Conservation (phyloP, 2,888 invertebrate species). For the Osmoderma eremita region DNA sequence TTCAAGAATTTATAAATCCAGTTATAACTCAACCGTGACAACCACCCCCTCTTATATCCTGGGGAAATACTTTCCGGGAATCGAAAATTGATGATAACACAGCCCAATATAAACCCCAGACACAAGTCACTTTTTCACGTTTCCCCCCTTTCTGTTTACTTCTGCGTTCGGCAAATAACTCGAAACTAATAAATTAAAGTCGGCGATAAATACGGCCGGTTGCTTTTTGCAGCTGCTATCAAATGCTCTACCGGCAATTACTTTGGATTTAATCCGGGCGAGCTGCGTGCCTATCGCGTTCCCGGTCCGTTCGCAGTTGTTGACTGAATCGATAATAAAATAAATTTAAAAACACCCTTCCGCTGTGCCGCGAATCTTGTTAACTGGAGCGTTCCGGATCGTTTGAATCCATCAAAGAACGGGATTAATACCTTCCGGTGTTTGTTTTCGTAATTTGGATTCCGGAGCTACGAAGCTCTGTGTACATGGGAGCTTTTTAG, state of each 20-base stretch:
- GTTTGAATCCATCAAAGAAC: slow-evolving; percentile 17
- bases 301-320: slow-evolving; percentile 11
- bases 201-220: slow-evolving; percentile 9
- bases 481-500: neutral
- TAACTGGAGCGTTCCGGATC: neutral
- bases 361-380: neutral
- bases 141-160: neutral
- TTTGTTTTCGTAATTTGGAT: slow-evolving; percentile 24
- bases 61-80: too few species aligned
- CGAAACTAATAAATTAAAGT: slow-evolving; percentile 19
- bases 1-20: too few species aligned
- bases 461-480: neutral
- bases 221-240: slow-evolving; percentile 17
- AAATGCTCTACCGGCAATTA: slow-evolving; percentile 15
- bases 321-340: slow-evolving; percentile 22
- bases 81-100: slow-evolving; percentile 22
- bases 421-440: slow-evolving; percentile 18
- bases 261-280: slow-evolving; percentile 20
- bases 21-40: too few species aligned
- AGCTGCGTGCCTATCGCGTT: slow-evolving; percentile 4
- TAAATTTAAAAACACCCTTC: slow-evolving; percentile 20
- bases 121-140: slow-evolving; percentile 16
- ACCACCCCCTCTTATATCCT: too few species aligned
- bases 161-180: slow-evolving; percentile 8
- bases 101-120: neutral